Evolutionary conservation across 2,888 invertebrate species (phyloP), one percentile per base, ranked within the genome.

Genomic region (Drepana falcataria): DNA sequence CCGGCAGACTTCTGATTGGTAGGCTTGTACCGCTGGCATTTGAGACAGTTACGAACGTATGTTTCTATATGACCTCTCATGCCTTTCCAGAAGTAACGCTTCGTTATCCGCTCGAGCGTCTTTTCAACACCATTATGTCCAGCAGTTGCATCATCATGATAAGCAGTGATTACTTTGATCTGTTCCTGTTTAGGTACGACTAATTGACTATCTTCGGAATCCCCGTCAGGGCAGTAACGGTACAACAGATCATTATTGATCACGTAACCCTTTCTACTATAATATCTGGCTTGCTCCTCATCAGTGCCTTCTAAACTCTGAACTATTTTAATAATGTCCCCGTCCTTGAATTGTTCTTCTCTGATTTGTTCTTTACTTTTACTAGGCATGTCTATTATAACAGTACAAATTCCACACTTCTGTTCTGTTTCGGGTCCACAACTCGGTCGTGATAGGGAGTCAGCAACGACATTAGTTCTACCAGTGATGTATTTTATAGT

Each of bases 11-110:
- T 79, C 3, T 61, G 53, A 48, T 80, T 78, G 0, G 44, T 61
- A 1, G 66, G 59, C 49, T 79, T 79, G 49, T 75, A 80, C 0
- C 68, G 47, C 54, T 79, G 76, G 54, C 77, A 81, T 7, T 64
- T 54, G 0, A 61, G 9, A 47, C 77, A 78, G 0, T 60, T 55
- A 34, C 61, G 61, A 0, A 77, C 55, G 51, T 79, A 71, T 0
- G 59, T 55, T 6, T 41, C 51, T 3, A 78, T 58, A 3, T 66
- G 63, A 1, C 54, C 55, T 21, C 71, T 37, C 72, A 80, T 71
- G 0, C 67, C 68, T 3, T 53, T 53, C 69, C 70, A 77, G 52
- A 58, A 73, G 41, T 68, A 75, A 0, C 66, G 51, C 0, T 33
- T 35, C 0, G 51, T 2, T 4, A 74, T 3, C n/a, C 9, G 4